Evolutionary conservation across 2,113 vertebrate genomes (phyloP).

Genomic region (Noturus placidus): DNA sequence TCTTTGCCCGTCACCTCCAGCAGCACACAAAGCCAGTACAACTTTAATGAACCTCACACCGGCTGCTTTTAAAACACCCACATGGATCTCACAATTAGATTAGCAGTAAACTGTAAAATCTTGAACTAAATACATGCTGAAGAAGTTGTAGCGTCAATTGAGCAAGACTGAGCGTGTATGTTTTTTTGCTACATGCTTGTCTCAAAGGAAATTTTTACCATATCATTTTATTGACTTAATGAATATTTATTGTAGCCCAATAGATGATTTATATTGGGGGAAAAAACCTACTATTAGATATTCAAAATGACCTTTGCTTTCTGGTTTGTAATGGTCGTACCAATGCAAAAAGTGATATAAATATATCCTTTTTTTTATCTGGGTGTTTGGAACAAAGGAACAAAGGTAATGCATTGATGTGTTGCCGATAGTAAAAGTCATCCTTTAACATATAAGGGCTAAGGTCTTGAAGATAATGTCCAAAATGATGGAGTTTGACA

Average conservation of each 20-base stretch:
- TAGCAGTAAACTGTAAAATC: background rate
- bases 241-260: background rate
- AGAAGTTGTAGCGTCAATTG: background rate
- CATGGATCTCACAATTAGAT: conserved; percentile 4
- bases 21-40: conserved; percentile 63
- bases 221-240: background rate
- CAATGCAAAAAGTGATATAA: background rate
- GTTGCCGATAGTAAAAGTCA: background rate
- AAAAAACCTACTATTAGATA: background rate
- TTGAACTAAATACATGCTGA: background rate
- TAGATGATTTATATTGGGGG: background rate
- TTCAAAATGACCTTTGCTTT: background rate
- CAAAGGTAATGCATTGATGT: background rate
- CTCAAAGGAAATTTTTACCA: background rate
- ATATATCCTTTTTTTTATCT: background rate
- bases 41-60: conserved; percentile 72
- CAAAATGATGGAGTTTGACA: conserved; percentile 39
- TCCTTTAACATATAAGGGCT: conserved; percentile 2
- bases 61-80: conserved; percentile 44
- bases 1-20: conserved; percentile 61
- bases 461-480: conserved; percentile 16
- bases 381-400: background rate
- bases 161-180: background rate
- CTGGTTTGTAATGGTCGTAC: no score
- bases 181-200: background rate